Percentiles rank a stretch among this genome's conserved stretches.
Evolutionary conservation across 2,113 vertebrate species (phyloP).

Genomic region (Papio anubis): DNA sequence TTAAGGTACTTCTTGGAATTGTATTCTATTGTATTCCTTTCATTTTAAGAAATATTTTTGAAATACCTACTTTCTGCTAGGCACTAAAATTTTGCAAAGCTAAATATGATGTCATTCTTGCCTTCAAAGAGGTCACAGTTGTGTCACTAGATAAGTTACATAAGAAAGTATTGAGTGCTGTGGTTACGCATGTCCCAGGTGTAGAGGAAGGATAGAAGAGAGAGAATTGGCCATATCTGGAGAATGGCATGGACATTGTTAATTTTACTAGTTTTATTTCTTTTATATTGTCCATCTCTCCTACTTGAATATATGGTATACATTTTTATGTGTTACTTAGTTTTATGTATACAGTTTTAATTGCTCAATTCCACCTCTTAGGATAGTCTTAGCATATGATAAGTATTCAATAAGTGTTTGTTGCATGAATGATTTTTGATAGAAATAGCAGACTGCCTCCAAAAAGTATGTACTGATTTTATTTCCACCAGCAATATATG

Average conservation of each 20-base stretch:
- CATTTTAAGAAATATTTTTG: neutral
- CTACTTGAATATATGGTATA: neutral
- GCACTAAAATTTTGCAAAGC: neutral
- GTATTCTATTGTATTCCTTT: neutral
- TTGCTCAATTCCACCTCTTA: neutral
- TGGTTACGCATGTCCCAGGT: neutral
- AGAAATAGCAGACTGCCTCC: neutral
- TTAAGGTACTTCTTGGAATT: slow-evolving; percentile 12
- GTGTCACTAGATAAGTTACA: neutral
- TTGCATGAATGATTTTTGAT: neutral
- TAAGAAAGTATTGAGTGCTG: neutral
- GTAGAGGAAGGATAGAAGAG: neutral
- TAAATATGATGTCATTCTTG: neutral
- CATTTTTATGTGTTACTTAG: neutral
- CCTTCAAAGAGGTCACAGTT: neutral
- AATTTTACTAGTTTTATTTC: neutral
- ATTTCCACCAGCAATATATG: neutral
- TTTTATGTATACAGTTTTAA: neutral
- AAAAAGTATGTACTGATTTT: neutral
- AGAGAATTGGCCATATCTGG: neutral
- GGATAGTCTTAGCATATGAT: neutral
- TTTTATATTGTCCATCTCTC: neutral
- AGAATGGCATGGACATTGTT: neutral
- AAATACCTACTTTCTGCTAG: neutral
- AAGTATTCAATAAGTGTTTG: neutral